These are phyloP conservation scores for Drosophila picticornis DNA, from an alignment of 2,888 invertebrate genomes.

Conservation along the genomic window DNA sequence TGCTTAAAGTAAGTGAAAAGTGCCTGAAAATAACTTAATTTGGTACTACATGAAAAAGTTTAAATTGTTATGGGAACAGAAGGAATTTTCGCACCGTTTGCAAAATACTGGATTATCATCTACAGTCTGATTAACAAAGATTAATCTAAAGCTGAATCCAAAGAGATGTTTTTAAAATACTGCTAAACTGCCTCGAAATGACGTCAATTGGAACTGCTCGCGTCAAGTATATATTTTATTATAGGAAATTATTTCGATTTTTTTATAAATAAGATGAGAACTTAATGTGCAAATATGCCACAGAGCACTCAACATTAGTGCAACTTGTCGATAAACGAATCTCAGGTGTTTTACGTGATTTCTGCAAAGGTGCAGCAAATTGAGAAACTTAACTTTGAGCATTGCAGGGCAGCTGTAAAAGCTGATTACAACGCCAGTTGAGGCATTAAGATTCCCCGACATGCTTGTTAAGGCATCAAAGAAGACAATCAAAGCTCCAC, in stretches of 20 bases:
- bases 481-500: conserved; percentile 16
- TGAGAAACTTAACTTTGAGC: background rate
- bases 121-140: too few relatives aligned
- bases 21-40: background rate
- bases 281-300: background rate
- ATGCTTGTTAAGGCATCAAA: conserved; percentile 5
- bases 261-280: background rate
- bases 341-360: background rate
- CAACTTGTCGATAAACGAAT: background rate
- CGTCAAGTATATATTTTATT: background rate
- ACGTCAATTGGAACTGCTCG: background rate
- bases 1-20: background rate
- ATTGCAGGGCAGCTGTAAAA: background rate
- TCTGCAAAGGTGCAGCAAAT: background rate
- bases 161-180: background rate
- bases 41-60: too few relatives aligned
- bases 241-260: background rate
- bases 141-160: too few relatives aligned
- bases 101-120: background rate
- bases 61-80: fast-evolving
- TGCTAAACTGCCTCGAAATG: background rate
- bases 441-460: background rate
- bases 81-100: background rate
- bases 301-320: background rate
- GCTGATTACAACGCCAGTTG: background rate